Base-by-base conservation (phyloP, 2,797 vertebrate species). In the Gouania willdenowi region DNA sequence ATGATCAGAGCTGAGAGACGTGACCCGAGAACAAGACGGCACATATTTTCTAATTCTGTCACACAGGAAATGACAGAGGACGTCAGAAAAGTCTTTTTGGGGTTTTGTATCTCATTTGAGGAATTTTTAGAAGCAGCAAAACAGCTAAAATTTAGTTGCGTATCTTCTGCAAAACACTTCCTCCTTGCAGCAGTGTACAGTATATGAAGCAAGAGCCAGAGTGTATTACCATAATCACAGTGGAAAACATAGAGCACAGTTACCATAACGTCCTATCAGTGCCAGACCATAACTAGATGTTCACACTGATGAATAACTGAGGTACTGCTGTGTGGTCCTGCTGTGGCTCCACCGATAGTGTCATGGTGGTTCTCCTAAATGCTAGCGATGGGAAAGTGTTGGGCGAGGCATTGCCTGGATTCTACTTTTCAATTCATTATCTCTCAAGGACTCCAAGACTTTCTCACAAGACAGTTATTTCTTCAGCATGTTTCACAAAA, bases 391-490 rank as follows among this genome's bases (percentile, higher is more conserved):
- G 76, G 56, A 80, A 63, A 44, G 57, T 53, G 41, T 13, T 74
- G 75, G 66, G 66, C 14, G 78, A 27, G 71, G 79, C 30, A 26
- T 43, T 65, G 22, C 51, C 39, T 41, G 41, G 47, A 54, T 69
- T 75, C 49, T 70, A 59, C 61, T 76, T 77, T 71, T 74, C 76
- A 74, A 82, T 78, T 73, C 55, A 72, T 85, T 82, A 77, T 69
- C 57, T 69, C 42, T 35, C 66, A 66, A n/a, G n/a, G n/a, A n/a
- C n/a, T n/a, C n/a, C n/a, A n/a, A n/a, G n/a, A n/a, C n/a, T n/a
- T n/a, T n/a, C n/a, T n/a, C n/a, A n/a, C n/a, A n/a, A n/a, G n/a
- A n/a, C n/a, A n/a, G n/a, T n/a, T n/a, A n/a, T n/a, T n/a, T n/a
- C n/a, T n/a, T n/a, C n/a, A n/a, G n/a, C n/a, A n/a, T n/a, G n/a